These are phyloP conservation scores for Rhaphigaster nebulosa DNA, from an alignment of 2,888 invertebrate genomes.

Conservation along the genomic window DNA sequence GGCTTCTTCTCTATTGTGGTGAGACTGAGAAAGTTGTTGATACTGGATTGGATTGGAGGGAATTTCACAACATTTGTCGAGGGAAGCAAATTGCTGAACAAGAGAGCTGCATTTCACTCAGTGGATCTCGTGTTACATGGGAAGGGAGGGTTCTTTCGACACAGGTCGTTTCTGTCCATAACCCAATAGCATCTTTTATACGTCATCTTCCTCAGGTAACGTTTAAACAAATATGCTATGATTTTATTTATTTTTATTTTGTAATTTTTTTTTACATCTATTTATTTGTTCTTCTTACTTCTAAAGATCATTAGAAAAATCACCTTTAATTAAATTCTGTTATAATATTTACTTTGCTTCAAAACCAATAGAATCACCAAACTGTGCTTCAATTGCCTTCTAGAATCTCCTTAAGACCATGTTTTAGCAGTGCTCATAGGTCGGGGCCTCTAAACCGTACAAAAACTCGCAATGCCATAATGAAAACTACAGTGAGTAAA, in stretches of 20 bases:
- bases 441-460: too few relatives aligned
- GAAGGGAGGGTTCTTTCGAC: slow-evolving; percentile 82
- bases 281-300: neutral
- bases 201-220: slow-evolving; percentile 65
- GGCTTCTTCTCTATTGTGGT: slow-evolving; percentile 23
- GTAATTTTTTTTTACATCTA: neutral
- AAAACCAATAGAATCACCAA: too few relatives aligned
- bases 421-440: too few relatives aligned
- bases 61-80: slow-evolving; percentile 38
- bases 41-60: slow-evolving; percentile 45
- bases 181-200: slow-evolving; percentile 71
- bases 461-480: too few relatives aligned
- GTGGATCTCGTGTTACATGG: slow-evolving; percentile 69
- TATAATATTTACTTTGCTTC: too few relatives aligned
- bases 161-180: slow-evolving; percentile 75
- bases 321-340: too few relatives aligned
- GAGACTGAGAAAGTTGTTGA: slow-evolving; percentile 4
- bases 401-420: neutral
- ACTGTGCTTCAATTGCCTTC: neutral
- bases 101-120: slow-evolving; percentile 63
- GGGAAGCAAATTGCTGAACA: slow-evolving; percentile 10
- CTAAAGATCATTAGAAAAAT: too few relatives aligned
- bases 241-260: neutral
- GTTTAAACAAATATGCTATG: neutral
- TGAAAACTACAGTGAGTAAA: too few relatives aligned